phyloP scores from a whole-genome alignment of 1,140 invertebrate species.

The Augochlora pura region DNA sequence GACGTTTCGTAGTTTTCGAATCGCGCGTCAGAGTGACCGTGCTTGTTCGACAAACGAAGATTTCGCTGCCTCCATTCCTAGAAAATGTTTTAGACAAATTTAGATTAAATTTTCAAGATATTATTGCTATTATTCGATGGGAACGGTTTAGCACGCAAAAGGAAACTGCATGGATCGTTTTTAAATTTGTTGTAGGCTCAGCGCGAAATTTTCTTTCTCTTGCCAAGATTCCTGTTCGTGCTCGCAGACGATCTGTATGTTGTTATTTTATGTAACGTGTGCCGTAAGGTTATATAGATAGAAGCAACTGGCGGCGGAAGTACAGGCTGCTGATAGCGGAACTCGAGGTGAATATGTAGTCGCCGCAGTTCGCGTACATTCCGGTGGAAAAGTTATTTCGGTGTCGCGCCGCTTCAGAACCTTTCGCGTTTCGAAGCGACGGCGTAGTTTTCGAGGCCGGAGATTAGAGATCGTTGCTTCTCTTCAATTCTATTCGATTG shows the following conservation, averaged over 20 bases:
- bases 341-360: slow-evolving; percentile 62
- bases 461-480: not conserved
- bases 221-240: not conserved
- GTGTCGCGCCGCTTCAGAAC: not conserved
- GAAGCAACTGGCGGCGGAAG: slow-evolving; percentile 60
- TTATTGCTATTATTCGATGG: too few relatives aligned
- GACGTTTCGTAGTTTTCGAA: too few relatives aligned
- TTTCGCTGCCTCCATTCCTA: too few relatives aligned
- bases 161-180: too few relatives aligned
- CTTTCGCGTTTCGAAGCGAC: not conserved
- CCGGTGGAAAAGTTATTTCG: slow-evolving; percentile 47
- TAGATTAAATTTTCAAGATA: too few relatives aligned
- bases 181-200: too few relatives aligned
- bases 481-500: not conserved
- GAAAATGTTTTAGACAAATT: too few relatives aligned
- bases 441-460: not conserved
- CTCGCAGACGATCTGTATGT: slow-evolving; percentile 5
- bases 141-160: too few relatives aligned
- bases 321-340: slow-evolving; percentile 66
- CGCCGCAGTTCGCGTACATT: slow-evolving; percentile 50
- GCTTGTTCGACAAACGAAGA: too few relatives aligned
- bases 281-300: slow-evolving; percentile 52
- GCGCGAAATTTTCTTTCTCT: not conserved
- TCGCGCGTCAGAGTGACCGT: too few relatives aligned
- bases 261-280: slow-evolving; percentile 47